Conservation (phyloP, 2,888 invertebrate species). For the Nomada hirtipes region DNA sequence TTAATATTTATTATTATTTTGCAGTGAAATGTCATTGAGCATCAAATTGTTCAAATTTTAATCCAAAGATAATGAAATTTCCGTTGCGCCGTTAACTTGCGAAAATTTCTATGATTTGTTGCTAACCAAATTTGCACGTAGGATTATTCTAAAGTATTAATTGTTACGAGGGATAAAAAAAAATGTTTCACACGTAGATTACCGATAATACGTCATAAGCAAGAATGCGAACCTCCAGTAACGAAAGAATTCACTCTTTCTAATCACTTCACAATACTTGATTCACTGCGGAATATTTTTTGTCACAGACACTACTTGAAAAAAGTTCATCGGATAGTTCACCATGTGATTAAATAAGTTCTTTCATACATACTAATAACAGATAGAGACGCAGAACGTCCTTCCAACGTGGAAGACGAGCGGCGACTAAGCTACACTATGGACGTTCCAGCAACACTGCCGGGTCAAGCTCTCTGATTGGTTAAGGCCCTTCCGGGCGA, state of each 20-base stretch:
- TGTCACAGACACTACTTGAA: background rate
- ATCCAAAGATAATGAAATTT: background rate
- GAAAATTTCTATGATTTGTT: constrained; percentile 3
- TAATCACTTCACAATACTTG: background rate
- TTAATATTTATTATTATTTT: background rate
- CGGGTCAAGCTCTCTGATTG: constrained; percentile 58
- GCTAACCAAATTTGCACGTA: background rate
- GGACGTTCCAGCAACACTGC: constrained; percentile 40
- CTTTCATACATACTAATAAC: background rate
- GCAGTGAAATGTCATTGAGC: background rate
- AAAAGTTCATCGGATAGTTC: background rate
- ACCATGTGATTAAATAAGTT: constrained; percentile 7
- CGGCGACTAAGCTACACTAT: constrained; percentile 60
- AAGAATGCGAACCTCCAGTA: constrained; percentile 4
- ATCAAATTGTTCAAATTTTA: background rate
- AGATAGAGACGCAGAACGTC: constrained; percentile 6
- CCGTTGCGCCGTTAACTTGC: constrained; percentile 7
- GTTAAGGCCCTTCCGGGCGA: constrained; percentile 44
- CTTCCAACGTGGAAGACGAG: constrained; percentile 53
- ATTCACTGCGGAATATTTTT: background rate
- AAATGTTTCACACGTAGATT: background rate
- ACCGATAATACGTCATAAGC: background rate
- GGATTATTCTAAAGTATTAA: background rate
- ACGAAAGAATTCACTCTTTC: constrained; percentile 15
- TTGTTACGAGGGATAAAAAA: background rate